Percentiles rank a stretch among this genome's conserved stretches.
Evolutionary conservation across 2,888 invertebrate species (phyloP).

Genomic region (Caprella mutica): DNA sequence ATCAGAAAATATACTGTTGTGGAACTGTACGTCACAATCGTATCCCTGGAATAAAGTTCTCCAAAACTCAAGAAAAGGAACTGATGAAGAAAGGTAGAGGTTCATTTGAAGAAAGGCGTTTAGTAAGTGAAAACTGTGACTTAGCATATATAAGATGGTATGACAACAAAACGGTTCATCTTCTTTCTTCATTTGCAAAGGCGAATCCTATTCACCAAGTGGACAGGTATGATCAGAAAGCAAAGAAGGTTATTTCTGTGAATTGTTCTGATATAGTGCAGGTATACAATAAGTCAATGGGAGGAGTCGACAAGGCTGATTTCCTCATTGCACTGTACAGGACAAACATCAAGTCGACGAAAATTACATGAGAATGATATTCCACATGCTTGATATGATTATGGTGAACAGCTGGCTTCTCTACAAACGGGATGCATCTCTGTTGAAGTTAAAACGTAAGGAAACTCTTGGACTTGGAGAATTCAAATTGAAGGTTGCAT

Average conservation of each 20-base stretch:
- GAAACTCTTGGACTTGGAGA: background rate
- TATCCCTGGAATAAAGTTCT: background rate
- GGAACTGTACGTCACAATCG: background rate
- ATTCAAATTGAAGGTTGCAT: background rate
- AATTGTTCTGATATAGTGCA: conserved; percentile 3
- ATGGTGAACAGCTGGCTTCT: background rate
- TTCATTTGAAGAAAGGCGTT: conserved; percentile 4
- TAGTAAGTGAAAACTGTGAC: background rate
- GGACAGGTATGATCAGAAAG: conserved; percentile 1
- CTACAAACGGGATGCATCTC: background rate
- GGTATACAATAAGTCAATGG: conserved; percentile 10
- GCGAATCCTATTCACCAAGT: background rate
- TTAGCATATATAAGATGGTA: conserved; percentile 10
- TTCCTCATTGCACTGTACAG: background rate
- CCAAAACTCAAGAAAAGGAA: background rate
- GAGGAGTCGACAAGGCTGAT: conserved; percentile 9
- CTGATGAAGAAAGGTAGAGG: conserved; percentile 9
- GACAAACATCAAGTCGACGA: background rate
- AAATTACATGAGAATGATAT: background rate
- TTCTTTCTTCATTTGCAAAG: conserved; percentile 8
- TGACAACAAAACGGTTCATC: conserved; percentile 7
- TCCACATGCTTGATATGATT: conserved; percentile 1
- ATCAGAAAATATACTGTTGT: conserved; percentile 2
- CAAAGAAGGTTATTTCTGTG: background rate
- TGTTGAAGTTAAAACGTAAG: background rate